phyloP scores from a whole-genome alignment of 2,888 invertebrate species.

The Stenchaetothrips biformis region DNA sequence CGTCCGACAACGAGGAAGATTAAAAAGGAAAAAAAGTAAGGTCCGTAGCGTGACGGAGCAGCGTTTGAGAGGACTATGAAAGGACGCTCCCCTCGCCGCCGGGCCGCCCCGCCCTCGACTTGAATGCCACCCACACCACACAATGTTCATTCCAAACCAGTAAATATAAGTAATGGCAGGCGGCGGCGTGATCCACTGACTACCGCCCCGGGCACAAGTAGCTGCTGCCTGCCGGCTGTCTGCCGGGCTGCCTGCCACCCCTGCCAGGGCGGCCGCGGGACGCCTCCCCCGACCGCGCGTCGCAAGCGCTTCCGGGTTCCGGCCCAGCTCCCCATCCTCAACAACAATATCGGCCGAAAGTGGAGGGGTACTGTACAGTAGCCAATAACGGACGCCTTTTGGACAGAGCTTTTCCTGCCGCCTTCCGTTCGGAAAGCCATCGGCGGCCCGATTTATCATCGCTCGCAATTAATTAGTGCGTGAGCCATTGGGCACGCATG shows the following conservation, averaged over 20 bases:
- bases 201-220: too few species aligned
- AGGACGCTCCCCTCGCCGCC: too few species aligned
- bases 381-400: not conserved
- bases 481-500: slow-evolving; percentile 7
- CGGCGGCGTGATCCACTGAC: too few species aligned
- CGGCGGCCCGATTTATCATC: not conserved
- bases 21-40: too few species aligned
- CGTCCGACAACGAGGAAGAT: too few species aligned
- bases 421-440: too few species aligned
- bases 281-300: not conserved
- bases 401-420: too few species aligned
- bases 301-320: not conserved
- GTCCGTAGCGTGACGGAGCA: too few species aligned
- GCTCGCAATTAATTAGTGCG: slow-evolving; percentile 14
- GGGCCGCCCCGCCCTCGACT: too few species aligned
- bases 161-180: not conserved
- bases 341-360: not conserved
- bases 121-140: too few species aligned
- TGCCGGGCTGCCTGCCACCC: not conserved
- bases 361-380: not conserved
- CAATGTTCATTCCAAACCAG: slow-evolving; percentile 7
- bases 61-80: too few species aligned
- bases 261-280: not conserved
- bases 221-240: not conserved
- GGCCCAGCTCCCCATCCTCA: not conserved